phyloP scores from a whole-genome alignment of 1,140 invertebrate species.

The Drosophila arawakana region DNA sequence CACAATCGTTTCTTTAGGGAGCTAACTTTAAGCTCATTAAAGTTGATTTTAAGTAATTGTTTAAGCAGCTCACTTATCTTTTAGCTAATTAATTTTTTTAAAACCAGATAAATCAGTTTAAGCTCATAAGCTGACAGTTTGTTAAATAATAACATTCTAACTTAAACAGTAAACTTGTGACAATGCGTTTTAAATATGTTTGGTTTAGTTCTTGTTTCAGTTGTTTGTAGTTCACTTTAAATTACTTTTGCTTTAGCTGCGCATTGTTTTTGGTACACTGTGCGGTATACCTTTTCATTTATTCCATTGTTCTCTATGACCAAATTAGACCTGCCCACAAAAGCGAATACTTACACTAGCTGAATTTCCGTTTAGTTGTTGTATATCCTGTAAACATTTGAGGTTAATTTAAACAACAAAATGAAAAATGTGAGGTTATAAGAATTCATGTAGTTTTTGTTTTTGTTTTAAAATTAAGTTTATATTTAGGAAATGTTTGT shows the following conservation, averaged over 20 bases:
- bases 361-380: not conserved
- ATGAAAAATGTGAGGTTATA: not conserved
- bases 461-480: not conserved
- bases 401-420: not conserved
- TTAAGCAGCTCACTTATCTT: not conserved
- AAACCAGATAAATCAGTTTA: not conserved
- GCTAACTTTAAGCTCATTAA: no score
- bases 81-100: not conserved
- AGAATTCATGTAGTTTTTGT: not conserved
- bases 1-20: no score
- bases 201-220: not conserved
- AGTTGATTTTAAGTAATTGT: not conserved
- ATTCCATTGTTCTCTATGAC: conserved; percentile 14
- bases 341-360: not conserved
- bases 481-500: not conserved
- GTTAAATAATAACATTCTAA: conserved; percentile 5
- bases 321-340: not conserved
- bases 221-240: conserved; percentile 25
- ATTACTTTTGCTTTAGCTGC: conserved; percentile 13
- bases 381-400: not conserved
- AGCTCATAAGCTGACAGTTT: no score
- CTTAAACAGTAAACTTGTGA: conserved; percentile 34
- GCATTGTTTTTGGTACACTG: not conserved
- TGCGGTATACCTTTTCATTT: not conserved
- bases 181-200: conserved; percentile 65